phyloP scores from a whole-genome alignment of 2,888 invertebrate species.

The Ichneumoninae sp. region DNA sequence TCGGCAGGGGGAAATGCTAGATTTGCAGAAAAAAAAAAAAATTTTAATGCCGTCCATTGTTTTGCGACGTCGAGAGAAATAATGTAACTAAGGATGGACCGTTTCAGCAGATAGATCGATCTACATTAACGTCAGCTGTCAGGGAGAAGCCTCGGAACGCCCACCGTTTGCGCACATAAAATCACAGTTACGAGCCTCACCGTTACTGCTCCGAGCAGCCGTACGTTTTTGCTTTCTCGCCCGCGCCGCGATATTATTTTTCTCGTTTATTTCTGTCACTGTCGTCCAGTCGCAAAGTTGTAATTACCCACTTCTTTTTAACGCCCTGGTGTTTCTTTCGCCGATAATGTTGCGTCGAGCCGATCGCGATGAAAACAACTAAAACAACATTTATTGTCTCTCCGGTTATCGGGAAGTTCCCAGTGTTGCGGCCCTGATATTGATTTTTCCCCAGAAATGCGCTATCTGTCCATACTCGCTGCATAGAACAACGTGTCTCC shows the following conservation, averaged over 20 bases:
- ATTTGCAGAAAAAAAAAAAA: background rate
- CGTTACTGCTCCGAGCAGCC: background rate
- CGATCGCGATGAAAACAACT: slow-evolving; percentile 16
- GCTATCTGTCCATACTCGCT: background rate
- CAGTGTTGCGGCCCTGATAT: too few relatives aligned
- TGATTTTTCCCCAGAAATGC: background rate
- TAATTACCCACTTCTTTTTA: slow-evolving; percentile 24
- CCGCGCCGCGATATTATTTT: background rate
- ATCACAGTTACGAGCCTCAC: slow-evolving; percentile 23
- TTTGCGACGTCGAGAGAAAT: background rate
- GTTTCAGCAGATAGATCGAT: slow-evolving; percentile 20
- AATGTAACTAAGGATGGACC: background rate
- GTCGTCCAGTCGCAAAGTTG: background rate
- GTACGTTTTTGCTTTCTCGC: background rate
- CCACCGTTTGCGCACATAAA: slow-evolving; percentile 30
- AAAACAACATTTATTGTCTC: background rate
- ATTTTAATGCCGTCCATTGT: background rate
- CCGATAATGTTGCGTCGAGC: background rate
- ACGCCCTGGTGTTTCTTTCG: slow-evolving; percentile 17
- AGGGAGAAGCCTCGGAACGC: slow-evolving; percentile 23
- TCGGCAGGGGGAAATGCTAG: background rate
- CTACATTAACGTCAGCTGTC: slow-evolving; percentile 22
- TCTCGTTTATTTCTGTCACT: slow-evolving; percentile 7
- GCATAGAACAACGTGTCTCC: slow-evolving; percentile 36
- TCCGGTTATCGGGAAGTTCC: background rate